Evolutionary conservation across 2,888 invertebrate genomes (phyloP), one percentile per base, ranked within the genome.

Genomic region (Sycophila texana): DNA sequence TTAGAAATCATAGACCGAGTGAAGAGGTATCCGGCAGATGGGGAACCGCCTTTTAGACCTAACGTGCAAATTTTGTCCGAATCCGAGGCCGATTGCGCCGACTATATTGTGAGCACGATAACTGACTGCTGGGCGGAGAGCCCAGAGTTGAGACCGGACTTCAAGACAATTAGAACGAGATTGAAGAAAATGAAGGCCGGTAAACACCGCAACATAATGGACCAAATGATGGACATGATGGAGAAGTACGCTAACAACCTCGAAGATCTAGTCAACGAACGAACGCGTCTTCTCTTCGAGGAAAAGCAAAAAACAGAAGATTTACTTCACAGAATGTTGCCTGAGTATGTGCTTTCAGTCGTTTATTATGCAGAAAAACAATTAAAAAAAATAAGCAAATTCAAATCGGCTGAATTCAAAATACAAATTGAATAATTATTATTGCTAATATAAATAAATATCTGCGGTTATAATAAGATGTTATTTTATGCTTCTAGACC

Each of bases 221-320:
- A 98, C 91, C 97, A 98, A 93, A 97, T 98, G 97, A 97, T 98
- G 95, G 95, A 96, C 86, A 97, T 98, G 96, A 97, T 98, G 97
- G 98, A 97, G 90, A 97, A 96, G 88, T 98, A 98, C 91, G 97
- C 98, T 79, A 96, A 96, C 91, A 96, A 98, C 92, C 94, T 98
- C 91, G 98, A 98, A 91, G 97, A 97, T 91, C 94, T 98, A 91
- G 98, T 98, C 88, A 95, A 94, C 87, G 97, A 98, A 91, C 93
- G 98, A 87, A 98, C 98, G 83, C 94, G 96, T 89, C 93, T 97
- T 88, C 92, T 98, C 87, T 95, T 94, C 87, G 97, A 97, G 91
- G 98, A 98, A 90, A 98, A 98, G 90, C 95, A 96, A 91, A 97
- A 98, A 92, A 97, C 97, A 20, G 96, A 98, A 92, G 96, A 97